Base-by-base conservation (phyloP, 2,113 vertebrate genomes). In the Pongo pygmaeus region DNA sequence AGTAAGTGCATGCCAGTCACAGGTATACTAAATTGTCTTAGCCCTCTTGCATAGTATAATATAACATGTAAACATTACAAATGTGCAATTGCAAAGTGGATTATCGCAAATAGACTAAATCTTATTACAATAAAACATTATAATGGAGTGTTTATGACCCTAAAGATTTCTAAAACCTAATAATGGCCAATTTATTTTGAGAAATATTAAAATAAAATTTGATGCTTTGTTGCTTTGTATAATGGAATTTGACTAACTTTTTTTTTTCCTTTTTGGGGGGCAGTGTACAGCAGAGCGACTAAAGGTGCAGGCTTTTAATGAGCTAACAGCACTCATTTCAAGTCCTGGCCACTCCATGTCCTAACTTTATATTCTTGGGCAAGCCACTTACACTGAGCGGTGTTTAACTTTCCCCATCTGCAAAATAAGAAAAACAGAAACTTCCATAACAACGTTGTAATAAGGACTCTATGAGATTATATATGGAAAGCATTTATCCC, bases 161-260 rank as follows among this genome's bases (percentile, higher is more conserved):
- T 40, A 50, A 87, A 84, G 35, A 55, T 84, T 92, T 96, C 64
- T 3, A 92, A 93, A 95, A 72, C 67, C 18, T 77, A 85, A 25
- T 77, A 88, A 84, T n/a, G 10, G 35, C 3, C 52, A 40, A 61
- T 46, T 90, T 87, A 77, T 52, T 32, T 88, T 80, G 48, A 86
- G n/a, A 96, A 89, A 64, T 69, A 52, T 57, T 80, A 55, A 87
- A 78, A 70, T 94, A 88, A 96, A 84, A 64, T 70, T 38, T 87
- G 11, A 67, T 67, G 8, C 46, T 67, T 92, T 22, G 20, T 86
- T 46, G 6, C 5, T 78, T 89, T 69, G 23, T 84, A 35, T 5
- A n/a, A 35, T 79, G 6, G 6, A 93, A 96, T 83, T 92, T 96
- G 40, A 79, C 23, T 80, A 50, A 22, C 2, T 78, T 59, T 32